Evolutionary conservation across 2,113 vertebrate species (phyloP), one percentile per base, ranked within the genome.

Genomic region (Catharus minimus): DNA sequence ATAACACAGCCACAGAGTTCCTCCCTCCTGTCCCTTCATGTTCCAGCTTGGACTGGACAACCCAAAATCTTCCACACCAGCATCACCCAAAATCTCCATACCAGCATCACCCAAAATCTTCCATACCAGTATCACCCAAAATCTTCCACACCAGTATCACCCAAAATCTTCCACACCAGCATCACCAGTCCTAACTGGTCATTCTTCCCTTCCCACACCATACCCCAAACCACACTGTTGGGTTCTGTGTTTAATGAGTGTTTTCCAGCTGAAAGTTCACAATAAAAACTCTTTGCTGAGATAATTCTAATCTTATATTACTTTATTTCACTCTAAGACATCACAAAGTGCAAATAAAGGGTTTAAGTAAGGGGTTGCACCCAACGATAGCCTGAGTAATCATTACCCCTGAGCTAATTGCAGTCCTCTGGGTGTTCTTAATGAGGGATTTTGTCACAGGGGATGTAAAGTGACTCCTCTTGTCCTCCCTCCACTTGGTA

Each of bases 331-430:
- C 73, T 82, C 52, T 53, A 52, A 71, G 27, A 19, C 41, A 58
- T 80, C 43, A 78, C 14, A 53, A 95, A 91, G 39, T 52, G 15
- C 52, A 86, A 64, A 55, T 53, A 47, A 93, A 89, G 50, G 39
- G 21, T 65, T 88, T 61, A 79, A 88, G 27, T n/a, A 49, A 82
- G 32, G 53, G 53, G 21, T 55, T 41, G 55, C 75, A 41, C 56
- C 47, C 82, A 46, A 5, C 15, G 46, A 68, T 24, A 90, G 30
- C 62, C 77, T 26, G 36, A 66, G 41, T 3, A 33, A 65, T 44
- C 11, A 7, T 53, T 61, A 74, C 39, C 23, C 26, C 21, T 1
- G n/a, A 73, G 86, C 26, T 88, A 91, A 72, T 94, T 89, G 49
- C 4, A 33, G 43, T 57, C 89, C 32, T 53, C 55, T 28, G 80